Base-by-base conservation (phyloP, 2,797 vertebrate species). In the Characodon lateralis region DNA sequence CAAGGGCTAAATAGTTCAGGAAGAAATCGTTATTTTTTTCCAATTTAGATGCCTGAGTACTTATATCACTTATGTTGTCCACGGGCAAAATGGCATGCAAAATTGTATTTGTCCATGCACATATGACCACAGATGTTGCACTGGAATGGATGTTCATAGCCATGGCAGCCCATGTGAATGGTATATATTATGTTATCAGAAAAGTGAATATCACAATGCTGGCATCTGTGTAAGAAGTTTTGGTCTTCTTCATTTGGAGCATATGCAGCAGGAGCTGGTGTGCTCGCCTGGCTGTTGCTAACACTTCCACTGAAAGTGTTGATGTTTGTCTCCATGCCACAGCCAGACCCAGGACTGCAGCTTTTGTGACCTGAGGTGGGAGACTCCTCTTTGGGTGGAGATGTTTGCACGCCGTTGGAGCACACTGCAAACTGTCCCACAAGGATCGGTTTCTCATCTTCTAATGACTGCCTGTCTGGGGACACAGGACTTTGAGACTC, bases 131-230 rank as follows among this genome's bases (percentile, higher is more conserved):
- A 99, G 85, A 99, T 97, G 94, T 99, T 99, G 93, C 98, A 99
- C 93, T 97, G 97, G 83, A 99, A 99, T 46, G 98, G 98, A 48
- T 98, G 97, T 85, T 99, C 97, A 51, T 97, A 99, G 1, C 97
- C 97, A 5, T 99, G 98, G 77, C 98, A 99, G 14, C 98, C 98
- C 98, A 99, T 99, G 88, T 99, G 98, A 86, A 99, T 97, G 7
- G 98, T 99, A 84, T 97, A 99, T 48, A 99, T 96, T 87, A 99
- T 97, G 75, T 99, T 99, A 94, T 99, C 98, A 0, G 97, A 95
- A 77, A 98, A 99, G 91, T 97, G 97, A 94, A 99, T 96, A 86
- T 99, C 96, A 94, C 98, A 99, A 93, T 99, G 98, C 74, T 95
- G 96, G 95, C 98, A 99, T 91, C 96, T 97, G 82, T 98, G 96